Evolutionary conservation across 2,113 vertebrate species (phyloP), one percentile per base, ranked within the genome.

Genomic region (Epinephelus fuscoguttatus): DNA sequence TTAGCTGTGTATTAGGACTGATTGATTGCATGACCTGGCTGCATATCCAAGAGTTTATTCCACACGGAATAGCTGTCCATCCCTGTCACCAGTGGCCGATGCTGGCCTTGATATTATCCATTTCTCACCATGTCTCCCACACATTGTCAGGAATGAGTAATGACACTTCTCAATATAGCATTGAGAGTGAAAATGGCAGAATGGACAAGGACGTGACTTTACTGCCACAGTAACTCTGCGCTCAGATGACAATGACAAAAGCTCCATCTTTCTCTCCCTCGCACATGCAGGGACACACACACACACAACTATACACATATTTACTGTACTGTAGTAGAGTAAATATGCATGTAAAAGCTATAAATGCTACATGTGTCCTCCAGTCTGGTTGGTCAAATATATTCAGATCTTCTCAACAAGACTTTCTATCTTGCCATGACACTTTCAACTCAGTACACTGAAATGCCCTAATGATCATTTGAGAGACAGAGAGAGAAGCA

Each of bases 161-260:
- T 92, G 90, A 40, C 86, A 91, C 77, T 67, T 91, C 86, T 94
- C 91, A 90, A 90, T 93, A 91, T 93, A 93, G 87, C 86, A 47
- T 87, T 82, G 85, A 90, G 89, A 87, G 79, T 75, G 86, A 91
- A 93, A 93, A 91, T 82, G 84, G 90, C 90, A 93, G 90, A 90
- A 89, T 82, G 77, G 91, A 90, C 93, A 93, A 93, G 91, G 91
- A 94, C 91, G 74, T 70, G 92, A 91, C 93, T 87, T 91, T 89
- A 67, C 81, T 88, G 80, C 85, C 82, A 84, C 74, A 84, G 89
- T 82, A 84, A 84, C 70, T 61, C 75, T 45, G 45, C 18, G 3
- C 78, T 84, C 23, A 37, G 74, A 61, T 87, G 86, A 89, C 87
- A 84, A 18, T 88, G 85, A 91, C 74, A 79, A 84, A 88, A 60